These are phyloP conservation scores for Trachelus troglodyta DNA, from an alignment of 2,888 invertebrate species.

Conservation along the genomic window DNA sequence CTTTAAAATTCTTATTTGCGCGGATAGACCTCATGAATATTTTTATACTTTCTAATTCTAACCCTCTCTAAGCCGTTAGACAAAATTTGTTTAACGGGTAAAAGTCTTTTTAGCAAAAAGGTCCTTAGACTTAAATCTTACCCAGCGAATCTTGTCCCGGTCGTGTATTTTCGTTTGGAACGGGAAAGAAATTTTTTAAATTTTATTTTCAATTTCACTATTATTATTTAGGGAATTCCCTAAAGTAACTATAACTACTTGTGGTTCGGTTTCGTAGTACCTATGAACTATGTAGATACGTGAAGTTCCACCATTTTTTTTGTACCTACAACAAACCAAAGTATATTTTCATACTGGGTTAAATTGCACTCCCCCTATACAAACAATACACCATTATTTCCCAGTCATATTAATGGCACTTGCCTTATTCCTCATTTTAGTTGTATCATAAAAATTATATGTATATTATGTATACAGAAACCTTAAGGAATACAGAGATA, in stretches of 20 bases:
- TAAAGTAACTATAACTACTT: not conserved
- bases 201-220: not conserved
- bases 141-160: not conserved
- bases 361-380: not conserved
- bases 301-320: not conserved
- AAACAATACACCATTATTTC: conserved; percentile 1
- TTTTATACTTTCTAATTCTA: not conserved
- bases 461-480: not conserved
- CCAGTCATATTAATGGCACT: not conserved
- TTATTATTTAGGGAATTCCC: not conserved
- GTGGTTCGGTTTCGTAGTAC: not conserved
- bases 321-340: not conserved
- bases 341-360: not conserved
- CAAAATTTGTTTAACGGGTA: not conserved
- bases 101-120: not conserved
- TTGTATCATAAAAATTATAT: not conserved
- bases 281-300: not conserved
- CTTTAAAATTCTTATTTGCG: not conserved
- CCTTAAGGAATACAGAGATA: not conserved
- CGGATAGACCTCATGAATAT: not conserved
- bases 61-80: not conserved
- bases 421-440: not conserved
- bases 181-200: not conserved
- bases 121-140: not conserved
- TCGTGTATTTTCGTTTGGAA: not conserved